These are phyloP conservation scores for Vicugna pacos DNA, from an alignment of 2,113 vertebrate genomes.

Conservation along the genomic window DNA sequence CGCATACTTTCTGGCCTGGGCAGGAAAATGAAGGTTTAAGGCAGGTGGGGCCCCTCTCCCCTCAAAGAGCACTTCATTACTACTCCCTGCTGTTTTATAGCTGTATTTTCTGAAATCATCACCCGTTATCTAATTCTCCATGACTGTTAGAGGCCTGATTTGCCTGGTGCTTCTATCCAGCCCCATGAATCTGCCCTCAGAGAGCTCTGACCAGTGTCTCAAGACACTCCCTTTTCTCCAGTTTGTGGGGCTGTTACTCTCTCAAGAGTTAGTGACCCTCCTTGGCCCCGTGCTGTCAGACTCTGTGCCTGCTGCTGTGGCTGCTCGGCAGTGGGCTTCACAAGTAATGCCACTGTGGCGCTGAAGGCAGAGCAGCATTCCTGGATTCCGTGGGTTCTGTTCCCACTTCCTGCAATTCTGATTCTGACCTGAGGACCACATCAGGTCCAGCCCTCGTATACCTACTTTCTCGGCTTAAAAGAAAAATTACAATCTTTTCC, in stretches of 20 bases:
- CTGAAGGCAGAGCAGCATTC: not conserved
- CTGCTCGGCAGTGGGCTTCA: not conserved
- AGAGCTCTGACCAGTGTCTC: not conserved
- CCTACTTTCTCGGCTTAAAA: not conserved
- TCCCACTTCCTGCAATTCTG: not conserved
- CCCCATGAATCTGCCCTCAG: not conserved
- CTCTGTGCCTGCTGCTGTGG: not conserved
- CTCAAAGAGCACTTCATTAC: too few relatives aligned
- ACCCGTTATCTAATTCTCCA: conserved; percentile 13
- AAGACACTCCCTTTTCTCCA: not conserved
- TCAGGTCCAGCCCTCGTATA: not conserved
- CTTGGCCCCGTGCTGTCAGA: not conserved
- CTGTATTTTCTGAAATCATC: conserved; percentile 40
- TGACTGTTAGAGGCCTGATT: not conserved
- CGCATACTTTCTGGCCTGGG: too few relatives aligned
- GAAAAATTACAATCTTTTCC: not conserved
- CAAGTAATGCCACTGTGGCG: not conserved
- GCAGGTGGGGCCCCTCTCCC: too few relatives aligned
- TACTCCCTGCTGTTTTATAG: conserved; percentile 5
- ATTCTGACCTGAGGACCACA: not conserved
- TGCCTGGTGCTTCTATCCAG: conserved; percentile 33
- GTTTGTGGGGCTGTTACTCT: not conserved
- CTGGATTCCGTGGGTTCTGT: not conserved
- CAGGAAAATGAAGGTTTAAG: too few relatives aligned
- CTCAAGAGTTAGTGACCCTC: not conserved